Conservation (phyloP, 2,113 vertebrate genomes). For the Hippolais icterina region DNA sequence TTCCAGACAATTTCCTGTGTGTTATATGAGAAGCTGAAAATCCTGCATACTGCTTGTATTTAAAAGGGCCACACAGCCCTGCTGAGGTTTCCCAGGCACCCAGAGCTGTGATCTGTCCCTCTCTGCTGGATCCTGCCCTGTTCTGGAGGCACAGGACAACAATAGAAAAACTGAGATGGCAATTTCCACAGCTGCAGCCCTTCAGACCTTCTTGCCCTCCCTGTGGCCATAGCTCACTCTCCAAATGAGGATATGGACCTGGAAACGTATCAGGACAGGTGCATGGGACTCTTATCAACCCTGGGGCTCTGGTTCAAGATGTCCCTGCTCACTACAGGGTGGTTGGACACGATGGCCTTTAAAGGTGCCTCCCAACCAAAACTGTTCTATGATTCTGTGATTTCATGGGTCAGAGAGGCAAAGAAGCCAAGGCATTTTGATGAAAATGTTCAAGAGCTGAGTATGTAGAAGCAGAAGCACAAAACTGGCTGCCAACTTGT, state of each 20-base stretch:
- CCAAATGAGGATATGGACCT: background rate
- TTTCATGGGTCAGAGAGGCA: background rate
- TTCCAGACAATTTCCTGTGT: conserved; percentile 33
- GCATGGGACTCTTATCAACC: background rate
- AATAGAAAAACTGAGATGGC: background rate
- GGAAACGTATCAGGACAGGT: rapidly evolving
- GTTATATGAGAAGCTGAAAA: conserved; percentile 14
- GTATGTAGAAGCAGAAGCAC: background rate
- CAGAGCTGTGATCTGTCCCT: background rate
- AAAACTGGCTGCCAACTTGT: background rate
- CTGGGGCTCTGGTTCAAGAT: background rate
- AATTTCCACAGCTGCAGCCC: background rate
- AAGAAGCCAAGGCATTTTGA: background rate
- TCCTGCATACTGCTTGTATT: background rate
- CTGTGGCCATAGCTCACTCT: background rate
- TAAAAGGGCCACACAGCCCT: background rate
- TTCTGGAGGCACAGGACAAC: background rate
- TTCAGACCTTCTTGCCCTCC: background rate
- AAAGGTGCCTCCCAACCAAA: background rate
- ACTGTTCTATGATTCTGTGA: background rate
- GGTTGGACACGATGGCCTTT: background rate
- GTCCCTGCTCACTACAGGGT: background rate
- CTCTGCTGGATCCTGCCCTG: background rate
- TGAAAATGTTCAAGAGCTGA: background rate
- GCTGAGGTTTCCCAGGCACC: background rate